Percentiles rank a stretch among this genome's conserved stretches.
These are phyloP conservation scores for Notoglanidium macrostoma DNA, from an alignment of 2,797 vertebrate genomes.

Conservation along the genomic window DNA sequence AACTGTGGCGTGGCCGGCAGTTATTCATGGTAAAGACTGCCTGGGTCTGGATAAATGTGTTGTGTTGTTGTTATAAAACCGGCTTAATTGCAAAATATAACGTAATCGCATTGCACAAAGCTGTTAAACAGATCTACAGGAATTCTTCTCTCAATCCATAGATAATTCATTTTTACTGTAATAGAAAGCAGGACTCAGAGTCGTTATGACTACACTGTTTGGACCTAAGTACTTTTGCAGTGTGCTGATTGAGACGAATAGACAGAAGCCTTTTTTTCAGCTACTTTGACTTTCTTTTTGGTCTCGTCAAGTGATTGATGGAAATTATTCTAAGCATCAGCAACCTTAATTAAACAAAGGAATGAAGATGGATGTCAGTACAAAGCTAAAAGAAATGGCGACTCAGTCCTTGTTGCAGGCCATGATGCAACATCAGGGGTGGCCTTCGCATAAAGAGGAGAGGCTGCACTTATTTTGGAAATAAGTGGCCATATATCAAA, in stretches of 20 bases:
- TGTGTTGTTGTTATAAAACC: neutral
- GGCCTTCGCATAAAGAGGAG: constrained; percentile 59
- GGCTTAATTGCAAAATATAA: neutral
- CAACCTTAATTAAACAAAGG: constrained; percentile 67
- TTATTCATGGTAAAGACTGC: neutral
- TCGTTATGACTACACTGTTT: constrained; percentile 61
- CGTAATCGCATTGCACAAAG: neutral
- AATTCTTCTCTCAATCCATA: neutral
- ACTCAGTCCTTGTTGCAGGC: constrained; percentile 64
- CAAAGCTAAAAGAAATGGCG: constrained; percentile 61
- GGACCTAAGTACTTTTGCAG: constrained; percentile 68
- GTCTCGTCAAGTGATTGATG: constrained; percentile 71
- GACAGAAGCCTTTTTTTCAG: constrained; percentile 63
- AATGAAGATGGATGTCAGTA: constrained; percentile 68
- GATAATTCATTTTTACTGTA: constrained; percentile 56
- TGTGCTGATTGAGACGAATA: constrained; percentile 71
- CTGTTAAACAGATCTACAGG: neutral
- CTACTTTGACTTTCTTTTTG: constrained; percentile 66
- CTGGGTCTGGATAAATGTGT: neutral
- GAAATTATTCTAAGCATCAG: constrained; percentile 72
- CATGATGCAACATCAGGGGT: constrained; percentile 43
- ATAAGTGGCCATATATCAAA: constrained; percentile 47
- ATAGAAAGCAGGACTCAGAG: constrained; percentile 62
- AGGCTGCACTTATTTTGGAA: neutral
- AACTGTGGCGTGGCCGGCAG: neutral